These are phyloP conservation scores for Arion vulgaris DNA, from an alignment of 1,140 invertebrate species.

Conservation along the genomic window DNA sequence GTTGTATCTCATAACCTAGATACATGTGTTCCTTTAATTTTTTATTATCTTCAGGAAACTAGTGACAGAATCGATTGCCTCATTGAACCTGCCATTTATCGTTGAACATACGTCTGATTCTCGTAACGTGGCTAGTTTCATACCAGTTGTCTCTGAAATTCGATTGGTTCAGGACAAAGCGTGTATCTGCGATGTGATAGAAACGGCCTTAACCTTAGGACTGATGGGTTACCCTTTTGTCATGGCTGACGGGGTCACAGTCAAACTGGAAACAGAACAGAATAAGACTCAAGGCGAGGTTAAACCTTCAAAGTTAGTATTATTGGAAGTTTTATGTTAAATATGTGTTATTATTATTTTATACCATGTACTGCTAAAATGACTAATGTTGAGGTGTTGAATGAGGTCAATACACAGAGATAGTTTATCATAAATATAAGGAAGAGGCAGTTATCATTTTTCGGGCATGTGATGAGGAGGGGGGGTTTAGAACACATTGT, in stretches of 20 bases:
- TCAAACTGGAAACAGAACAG: background rate
- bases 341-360: too few relatives aligned
- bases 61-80: conserved; percentile 5
- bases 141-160: conserved; percentile 44
- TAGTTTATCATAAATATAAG: too few relatives aligned
- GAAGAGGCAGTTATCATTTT: too few relatives aligned
- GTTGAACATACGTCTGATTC: conserved; percentile 57
- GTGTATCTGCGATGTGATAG: conserved; percentile 76
- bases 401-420: too few relatives aligned
- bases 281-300: background rate
- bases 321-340: too few relatives aligned
- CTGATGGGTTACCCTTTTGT: conserved; percentile 88
- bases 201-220: conserved; percentile 85
- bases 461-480: too few relatives aligned
- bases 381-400: too few relatives aligned
- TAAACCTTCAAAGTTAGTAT: background rate
- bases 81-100: background rate
- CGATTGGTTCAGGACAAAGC: conserved; percentile 13
- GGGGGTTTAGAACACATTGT: too few relatives aligned
- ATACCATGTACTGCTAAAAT: too few relatives aligned
- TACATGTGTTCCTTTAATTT: background rate
- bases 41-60: conserved; percentile 12
- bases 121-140: conserved; percentile 50
- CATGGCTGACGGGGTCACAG: conserved; percentile 77
- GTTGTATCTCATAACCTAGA: too few relatives aligned